These are phyloP conservation scores for Centruroides vittatus DNA, from an alignment of 1,140 invertebrate species.

Conservation along the genomic window DNA sequence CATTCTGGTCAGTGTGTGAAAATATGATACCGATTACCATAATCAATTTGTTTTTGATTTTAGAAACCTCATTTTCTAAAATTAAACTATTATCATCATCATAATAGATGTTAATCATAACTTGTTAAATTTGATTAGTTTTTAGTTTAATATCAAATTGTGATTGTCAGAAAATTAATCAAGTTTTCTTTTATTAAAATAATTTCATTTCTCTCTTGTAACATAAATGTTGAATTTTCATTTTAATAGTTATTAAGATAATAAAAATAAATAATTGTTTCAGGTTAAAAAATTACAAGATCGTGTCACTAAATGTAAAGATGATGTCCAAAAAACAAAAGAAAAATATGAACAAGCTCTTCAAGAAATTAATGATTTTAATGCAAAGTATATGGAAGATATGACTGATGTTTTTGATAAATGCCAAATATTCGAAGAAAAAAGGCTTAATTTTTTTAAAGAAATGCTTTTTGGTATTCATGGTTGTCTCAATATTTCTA, in stretches of 20 bases:
- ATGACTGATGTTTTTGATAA: constrained; percentile 90
- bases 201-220: too few species aligned
- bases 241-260: neutral
- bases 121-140: too few species aligned
- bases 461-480: constrained; percentile 83
- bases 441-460: constrained; percentile 86
- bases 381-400: constrained; percentile 93
- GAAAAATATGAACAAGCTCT: constrained; percentile 86
- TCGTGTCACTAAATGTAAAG: constrained; percentile 79
- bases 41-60: too few species aligned
- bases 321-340: constrained; percentile 76
- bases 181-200: too few species aligned
- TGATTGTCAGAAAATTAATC: too few species aligned
- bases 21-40: too few species aligned
- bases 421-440: constrained; percentile 90
- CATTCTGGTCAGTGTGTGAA: too few species aligned
- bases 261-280: neutral
- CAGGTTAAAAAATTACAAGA: constrained; percentile 93
- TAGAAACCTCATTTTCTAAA: too few species aligned
- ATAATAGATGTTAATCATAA: too few species aligned
- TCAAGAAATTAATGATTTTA: constrained; percentile 85
- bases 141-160: too few species aligned
- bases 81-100: too few species aligned
- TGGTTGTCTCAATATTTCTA: constrained; percentile 80
- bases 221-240: too few species aligned